Conservation (phyloP, 2,797 vertebrate genomes). For the Discoglossus pictus region DNA sequence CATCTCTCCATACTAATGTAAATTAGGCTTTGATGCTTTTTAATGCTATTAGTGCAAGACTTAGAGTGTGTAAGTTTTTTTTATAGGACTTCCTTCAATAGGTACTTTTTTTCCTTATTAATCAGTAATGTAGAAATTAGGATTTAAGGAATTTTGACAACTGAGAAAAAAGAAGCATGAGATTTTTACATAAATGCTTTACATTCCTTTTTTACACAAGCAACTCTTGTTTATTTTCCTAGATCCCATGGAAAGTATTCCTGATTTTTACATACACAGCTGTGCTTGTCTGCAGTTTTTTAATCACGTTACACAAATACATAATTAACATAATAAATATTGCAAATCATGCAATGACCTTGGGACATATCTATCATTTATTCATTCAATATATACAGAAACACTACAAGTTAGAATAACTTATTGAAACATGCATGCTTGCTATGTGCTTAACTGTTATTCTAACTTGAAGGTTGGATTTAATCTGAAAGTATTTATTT, state of each 20-base stretch:
- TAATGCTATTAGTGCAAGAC: no score
- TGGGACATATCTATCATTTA: slow-evolving; percentile 1
- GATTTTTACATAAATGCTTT: not conserved
- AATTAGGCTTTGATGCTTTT: no score
- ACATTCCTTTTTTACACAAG: slow-evolving; percentile 9
- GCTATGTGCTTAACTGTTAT: slow-evolving; percentile 12
- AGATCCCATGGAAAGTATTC: slow-evolving; percentile 1
- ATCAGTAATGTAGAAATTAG: no score
- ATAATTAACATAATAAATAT: not conserved
- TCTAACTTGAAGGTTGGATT: slow-evolving; percentile 19
- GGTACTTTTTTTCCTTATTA: no score
- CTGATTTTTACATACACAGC: not conserved
- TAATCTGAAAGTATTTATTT: slow-evolving; percentile 47
- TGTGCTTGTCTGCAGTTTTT: not conserved
- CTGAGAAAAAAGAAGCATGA: no score
- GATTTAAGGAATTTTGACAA: no score
- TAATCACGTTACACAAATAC: slow-evolving; percentile 16
- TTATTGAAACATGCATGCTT: not conserved
- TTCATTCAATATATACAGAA: slow-evolving; percentile 22
- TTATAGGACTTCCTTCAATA: no score
- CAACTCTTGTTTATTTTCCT: slow-evolving; percentile 28
- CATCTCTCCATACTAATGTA: no score
- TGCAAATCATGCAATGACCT: accelerated
- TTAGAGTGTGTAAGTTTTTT: no score
- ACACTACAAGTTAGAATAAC: no score